These are phyloP conservation scores for Probosciger aterrimus DNA, from an alignment of 2,113 vertebrate species.

Conservation along the genomic window DNA sequence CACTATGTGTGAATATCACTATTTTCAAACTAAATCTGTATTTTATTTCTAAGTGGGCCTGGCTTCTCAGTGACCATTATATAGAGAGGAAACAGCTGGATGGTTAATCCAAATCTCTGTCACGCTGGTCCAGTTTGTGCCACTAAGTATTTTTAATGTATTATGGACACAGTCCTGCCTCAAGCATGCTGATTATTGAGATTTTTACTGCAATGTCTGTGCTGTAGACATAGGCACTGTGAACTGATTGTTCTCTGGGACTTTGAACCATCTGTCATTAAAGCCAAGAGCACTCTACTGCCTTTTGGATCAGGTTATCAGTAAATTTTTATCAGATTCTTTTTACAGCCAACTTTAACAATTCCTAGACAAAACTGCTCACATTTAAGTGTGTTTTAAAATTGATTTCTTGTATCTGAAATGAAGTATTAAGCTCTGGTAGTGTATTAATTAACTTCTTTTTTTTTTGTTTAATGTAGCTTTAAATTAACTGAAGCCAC, in stretches of 20 bases:
- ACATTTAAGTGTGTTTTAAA: neutral
- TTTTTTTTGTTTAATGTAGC: neutral
- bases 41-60: neutral
- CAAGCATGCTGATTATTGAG: neutral
- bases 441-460: neutral
- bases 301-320: neutral
- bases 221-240: neutral
- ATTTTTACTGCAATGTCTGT: neutral
- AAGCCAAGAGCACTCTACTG: neutral
- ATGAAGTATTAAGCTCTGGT: neutral
- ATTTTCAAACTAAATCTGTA: neutral
- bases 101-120: neutral
- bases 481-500: conserved; percentile 20
- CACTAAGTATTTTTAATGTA: neutral
- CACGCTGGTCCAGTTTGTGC: accelerated
- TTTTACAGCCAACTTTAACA: neutral
- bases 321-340: neutral
- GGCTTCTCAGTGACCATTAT: neutral
- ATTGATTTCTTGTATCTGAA: neutral
- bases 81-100: neutral
- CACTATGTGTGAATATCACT: neutral
- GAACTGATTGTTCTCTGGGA: neutral
- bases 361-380: neutral
- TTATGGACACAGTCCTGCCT: neutral
- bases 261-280: neutral